phyloP scores from a whole-genome alignment of 2,888 invertebrate species.

The Carabus problematicus region DNA sequence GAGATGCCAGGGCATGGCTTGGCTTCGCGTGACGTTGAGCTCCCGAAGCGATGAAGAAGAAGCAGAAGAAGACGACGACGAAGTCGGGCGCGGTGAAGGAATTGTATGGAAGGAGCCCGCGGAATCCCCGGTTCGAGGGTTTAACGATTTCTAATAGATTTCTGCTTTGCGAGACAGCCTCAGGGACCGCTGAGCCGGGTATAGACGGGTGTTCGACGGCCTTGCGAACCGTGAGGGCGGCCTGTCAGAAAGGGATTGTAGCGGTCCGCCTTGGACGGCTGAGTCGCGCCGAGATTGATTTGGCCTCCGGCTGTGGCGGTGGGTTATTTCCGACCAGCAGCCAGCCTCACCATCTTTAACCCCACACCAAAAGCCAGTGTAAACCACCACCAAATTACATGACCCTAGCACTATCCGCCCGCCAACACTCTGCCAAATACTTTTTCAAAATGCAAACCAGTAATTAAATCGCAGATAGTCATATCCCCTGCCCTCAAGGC shows the following conservation, averaged over 20 bases:
- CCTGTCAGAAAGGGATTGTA: slow-evolving; percentile 53
- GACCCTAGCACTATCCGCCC: neutral
- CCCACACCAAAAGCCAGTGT: neutral
- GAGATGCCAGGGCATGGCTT: slow-evolving; percentile 13
- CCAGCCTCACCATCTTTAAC: slow-evolving; percentile 7
- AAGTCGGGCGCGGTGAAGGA: slow-evolving; percentile 48
- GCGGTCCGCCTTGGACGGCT: slow-evolving; percentile 47
- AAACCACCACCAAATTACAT: slow-evolving; percentile 24
- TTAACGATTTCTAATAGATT: slow-evolving; percentile 62
- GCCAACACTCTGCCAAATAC: slow-evolving; percentile 3
- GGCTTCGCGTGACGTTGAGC: slow-evolving; percentile 33
- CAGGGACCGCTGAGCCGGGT: slow-evolving; percentile 42
- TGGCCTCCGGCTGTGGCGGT: slow-evolving; percentile 46
- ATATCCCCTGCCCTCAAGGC: neutral
- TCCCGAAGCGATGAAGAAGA: slow-evolving; percentile 43
- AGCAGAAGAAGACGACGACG: slow-evolving; percentile 28
- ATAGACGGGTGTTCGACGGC: slow-evolving; percentile 45
- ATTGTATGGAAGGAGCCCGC: slow-evolving; percentile 57
- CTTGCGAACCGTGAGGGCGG: slow-evolving; percentile 43
- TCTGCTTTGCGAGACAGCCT: slow-evolving; percentile 50
- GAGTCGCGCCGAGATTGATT: slow-evolving; percentile 53
- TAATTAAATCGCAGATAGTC: too few relatives aligned
- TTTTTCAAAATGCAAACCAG: neutral
- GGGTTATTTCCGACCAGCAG: slow-evolving; percentile 30
- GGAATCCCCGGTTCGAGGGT: slow-evolving; percentile 50